Base-by-base conservation (phyloP, 2,888 invertebrate species). In the Muscina levida region DNA sequence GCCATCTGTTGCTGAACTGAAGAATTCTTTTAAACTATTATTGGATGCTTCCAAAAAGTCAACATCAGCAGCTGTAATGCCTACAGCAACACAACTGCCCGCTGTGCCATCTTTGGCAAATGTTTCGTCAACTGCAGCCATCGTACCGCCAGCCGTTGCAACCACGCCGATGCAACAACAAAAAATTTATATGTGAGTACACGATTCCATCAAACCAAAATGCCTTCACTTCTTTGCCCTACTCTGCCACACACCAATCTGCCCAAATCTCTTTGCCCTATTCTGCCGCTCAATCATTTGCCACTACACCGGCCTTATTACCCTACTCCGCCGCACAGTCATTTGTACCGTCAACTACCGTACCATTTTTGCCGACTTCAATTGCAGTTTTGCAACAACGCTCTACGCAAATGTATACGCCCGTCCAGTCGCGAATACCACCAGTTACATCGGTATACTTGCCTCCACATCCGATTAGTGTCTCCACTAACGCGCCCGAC, bases 111-210 rank as follows among this genome's bases (percentile, higher is more conserved):
- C 11, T 17, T 22, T 19, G 17, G 17, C 17, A 17, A 51, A 22
- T 51, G 22, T 39, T 62, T 39, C 22, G 19, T 2, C 24, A 62
- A 37, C 17, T 62, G 19, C 22, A 42, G 19, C 59, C 19, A 42
- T 11, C 39, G 59, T 17, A 17, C 39, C 1, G 42, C 59, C 39
- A n/a, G n/a, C n/a, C n/a, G n/a, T n/a, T n/a, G n/a, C n/a, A n/a
- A 51, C 72, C 11, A 11, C 15, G 19, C 13, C 59, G 39, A 26
- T 93, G 85, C 93, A 94, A 89, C 31, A 31, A 31, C 93, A 93
- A 91, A 91, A 91, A 85, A 57, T n/a, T 56, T 62, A 39, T 31
- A 66, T 46, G 68, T 68, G n/a, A n/a, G n/a, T n/a, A n/a, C n/a
- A n/a, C n/a, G n/a, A n/a, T n/a, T n/a, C n/a, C n/a, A n/a, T n/a